A percentile compares a stretch with the other conserved stretches of the same genome.
Evolutionary conservation across 2,888 invertebrate genomes (phyloP).

Genomic region (Galeopsomyia nigrocyanea): DNA sequence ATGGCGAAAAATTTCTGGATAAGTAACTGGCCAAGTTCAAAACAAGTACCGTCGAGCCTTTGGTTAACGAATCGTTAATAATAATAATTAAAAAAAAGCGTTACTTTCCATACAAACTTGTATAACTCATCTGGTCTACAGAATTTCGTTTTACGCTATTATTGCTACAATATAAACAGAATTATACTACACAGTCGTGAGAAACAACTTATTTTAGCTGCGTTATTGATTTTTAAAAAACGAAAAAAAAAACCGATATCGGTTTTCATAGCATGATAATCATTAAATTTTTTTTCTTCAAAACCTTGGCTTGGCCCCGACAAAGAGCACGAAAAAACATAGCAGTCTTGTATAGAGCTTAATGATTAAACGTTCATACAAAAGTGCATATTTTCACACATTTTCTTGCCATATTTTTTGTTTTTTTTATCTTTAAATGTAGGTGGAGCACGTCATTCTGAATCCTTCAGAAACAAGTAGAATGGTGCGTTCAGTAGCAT

Average conservation of each 20-base stretch:
- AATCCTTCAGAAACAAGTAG: slow-evolving; percentile 26
- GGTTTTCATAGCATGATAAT: slow-evolving; percentile 30
- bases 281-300: slow-evolving; percentile 27
- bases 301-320: slow-evolving; percentile 36
- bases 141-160: too few relatives aligned
- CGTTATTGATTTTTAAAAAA: slow-evolving; percentile 22
- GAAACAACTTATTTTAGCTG: not conserved
- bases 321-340: slow-evolving; percentile 45
- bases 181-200: too few relatives aligned
- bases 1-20: slow-evolving; percentile 19
- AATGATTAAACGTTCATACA: slow-evolving; percentile 47
- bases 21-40: slow-evolving; percentile 27
- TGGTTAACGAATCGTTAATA: slow-evolving; percentile 10
- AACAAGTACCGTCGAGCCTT: slow-evolving; percentile 14
- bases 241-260: slow-evolving; percentile 20
- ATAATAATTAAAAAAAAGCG: slow-evolving; percentile 2
- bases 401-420: slow-evolving; percentile 23
- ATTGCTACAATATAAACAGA: too few relatives aligned
- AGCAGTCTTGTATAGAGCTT: slow-evolving; percentile 48
- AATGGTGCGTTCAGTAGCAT: slow-evolving; percentile 37
- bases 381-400: slow-evolving; percentile 31
- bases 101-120: too few relatives aligned
- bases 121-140: too few relatives aligned
- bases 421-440: slow-evolving; percentile 34
- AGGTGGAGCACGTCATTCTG: slow-evolving; percentile 25